A percentile compares a stretch with the other conserved stretches of the same genome.
Evolutionary conservation across 1,140 invertebrate species (phyloP).

Genomic region (Limonius californicus): DNA sequence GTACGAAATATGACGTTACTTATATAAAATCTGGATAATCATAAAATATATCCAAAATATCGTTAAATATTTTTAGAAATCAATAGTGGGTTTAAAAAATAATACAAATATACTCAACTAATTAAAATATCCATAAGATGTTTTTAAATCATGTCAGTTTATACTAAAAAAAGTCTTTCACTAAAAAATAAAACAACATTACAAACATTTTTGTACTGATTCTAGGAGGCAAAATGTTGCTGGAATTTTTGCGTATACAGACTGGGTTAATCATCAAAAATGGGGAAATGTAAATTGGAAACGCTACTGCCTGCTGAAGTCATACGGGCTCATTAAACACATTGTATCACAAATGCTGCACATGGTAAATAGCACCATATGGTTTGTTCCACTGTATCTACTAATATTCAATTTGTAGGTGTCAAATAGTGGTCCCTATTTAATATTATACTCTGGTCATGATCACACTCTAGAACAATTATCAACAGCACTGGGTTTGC

Average conservation of each 20-base stretch:
- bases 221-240: conserved; percentile 67
- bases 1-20: too few relatives aligned
- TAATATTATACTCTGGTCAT: conserved; percentile 87
- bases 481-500: conserved; percentile 69
- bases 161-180: too few relatives aligned
- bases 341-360: conserved; percentile 74
- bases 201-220: conserved; percentile 47
- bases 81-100: too few relatives aligned
- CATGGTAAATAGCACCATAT: conserved; percentile 51
- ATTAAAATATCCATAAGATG: too few relatives aligned
- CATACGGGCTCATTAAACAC: conserved; percentile 73
- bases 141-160: too few relatives aligned
- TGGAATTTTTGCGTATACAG: conserved; percentile 67
- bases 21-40: too few relatives aligned
- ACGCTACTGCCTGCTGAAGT: conserved; percentile 63
- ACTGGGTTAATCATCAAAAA: conserved; percentile 68
- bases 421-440: conserved; percentile 70
- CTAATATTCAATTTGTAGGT: conserved; percentile 30
- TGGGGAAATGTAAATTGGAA: conserved; percentile 61
- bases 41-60: too few relatives aligned
- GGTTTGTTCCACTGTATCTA: neutral
- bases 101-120: too few relatives aligned
- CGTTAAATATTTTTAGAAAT: too few relatives aligned
- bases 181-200: too few relatives aligned
- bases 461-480: conserved; percentile 85